Percentiles rank a stretch among this genome's conserved stretches.
These are phyloP conservation scores for Myopa testacea DNA, from an alignment of 2,888 invertebrate genomes.

Conservation along the genomic window DNA sequence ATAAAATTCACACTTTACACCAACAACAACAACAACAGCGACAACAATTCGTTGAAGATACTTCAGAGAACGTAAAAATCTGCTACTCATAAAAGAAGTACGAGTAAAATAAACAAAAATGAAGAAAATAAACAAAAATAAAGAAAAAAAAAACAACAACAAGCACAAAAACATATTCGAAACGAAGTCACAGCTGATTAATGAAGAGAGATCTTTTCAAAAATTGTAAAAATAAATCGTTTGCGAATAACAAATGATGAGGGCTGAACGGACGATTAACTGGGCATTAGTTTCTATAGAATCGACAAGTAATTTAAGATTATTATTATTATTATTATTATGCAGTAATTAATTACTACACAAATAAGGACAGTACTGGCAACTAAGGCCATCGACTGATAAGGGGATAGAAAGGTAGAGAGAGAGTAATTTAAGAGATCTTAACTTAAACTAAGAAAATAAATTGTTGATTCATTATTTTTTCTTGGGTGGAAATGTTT, in stretches of 20 bases:
- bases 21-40: conserved; percentile 3
- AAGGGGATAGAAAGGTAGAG: no score
- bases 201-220: neutral
- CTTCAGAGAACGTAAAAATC: no score
- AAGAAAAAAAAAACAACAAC: neutral
- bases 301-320: no score
- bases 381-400: no score
- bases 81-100: no score
- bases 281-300: neutral
- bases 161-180: conserved; percentile 1
- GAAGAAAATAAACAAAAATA: neutral
- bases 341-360: no score
- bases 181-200: conserved; percentile 15
- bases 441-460: no score
- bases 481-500: no score
- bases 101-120: neutral
- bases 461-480: no score
- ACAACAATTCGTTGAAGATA: neutral
- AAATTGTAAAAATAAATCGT: neutral
- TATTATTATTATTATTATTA: no score
- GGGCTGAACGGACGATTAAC: neutral
- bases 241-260: neutral
- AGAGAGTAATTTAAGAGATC: no score
- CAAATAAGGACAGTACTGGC: no score
- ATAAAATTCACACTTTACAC: neutral